Conservation (phyloP, 2,888 invertebrate species). For the Anthophora plumipes region DNA sequence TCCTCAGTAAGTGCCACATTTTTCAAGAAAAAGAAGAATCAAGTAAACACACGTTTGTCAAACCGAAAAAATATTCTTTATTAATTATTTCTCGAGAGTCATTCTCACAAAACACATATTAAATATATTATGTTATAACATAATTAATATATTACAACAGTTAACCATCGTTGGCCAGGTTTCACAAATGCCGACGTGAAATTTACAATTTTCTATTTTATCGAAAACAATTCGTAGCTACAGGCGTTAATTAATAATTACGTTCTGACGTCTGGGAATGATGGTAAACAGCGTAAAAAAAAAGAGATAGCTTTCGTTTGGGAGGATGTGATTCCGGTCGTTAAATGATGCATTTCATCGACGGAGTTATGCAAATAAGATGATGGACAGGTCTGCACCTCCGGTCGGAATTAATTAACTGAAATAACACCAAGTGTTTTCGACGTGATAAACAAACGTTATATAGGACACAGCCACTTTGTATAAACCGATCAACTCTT, state of each 20-base stretch:
- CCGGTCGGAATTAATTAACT: constrained; percentile 48
- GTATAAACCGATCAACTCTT: not conserved
- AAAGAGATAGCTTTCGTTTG: not conserved
- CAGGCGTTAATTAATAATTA: not conserved
- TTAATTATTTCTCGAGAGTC: not conserved
- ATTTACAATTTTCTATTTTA: not conserved
- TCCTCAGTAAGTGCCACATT: too few relatives aligned
- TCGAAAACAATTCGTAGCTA: not conserved
- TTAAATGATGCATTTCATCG: not conserved
- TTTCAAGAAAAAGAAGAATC: not conserved
- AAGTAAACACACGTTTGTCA: not conserved
- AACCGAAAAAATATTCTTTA: not conserved
- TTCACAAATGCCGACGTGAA: not conserved
- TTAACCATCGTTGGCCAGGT: not conserved
- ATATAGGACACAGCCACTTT: not conserved
- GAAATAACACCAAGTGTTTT: not conserved
- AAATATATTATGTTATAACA: not conserved
- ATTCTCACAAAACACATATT: too few relatives aligned
- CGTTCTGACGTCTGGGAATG: not conserved
- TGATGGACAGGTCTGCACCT: constrained; percentile 14
- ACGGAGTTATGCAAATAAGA: constrained; percentile 26
- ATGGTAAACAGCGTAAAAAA: not conserved
- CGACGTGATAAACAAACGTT: not conserved
- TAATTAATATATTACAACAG: not conserved
- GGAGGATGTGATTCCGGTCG: not conserved